Evolutionary conservation across 2,888 invertebrate species (phyloP).

Genomic region (Empis livida): DNA sequence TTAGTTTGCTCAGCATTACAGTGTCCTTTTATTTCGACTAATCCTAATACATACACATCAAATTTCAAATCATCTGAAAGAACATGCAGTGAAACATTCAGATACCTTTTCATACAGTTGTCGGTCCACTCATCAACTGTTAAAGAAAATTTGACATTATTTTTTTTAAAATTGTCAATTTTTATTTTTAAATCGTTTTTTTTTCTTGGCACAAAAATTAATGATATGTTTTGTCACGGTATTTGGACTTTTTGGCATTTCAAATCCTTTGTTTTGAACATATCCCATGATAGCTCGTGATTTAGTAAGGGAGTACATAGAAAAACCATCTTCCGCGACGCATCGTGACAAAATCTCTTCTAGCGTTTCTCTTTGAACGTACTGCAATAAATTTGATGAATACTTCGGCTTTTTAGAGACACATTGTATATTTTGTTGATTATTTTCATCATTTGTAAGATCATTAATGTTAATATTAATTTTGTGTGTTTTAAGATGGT

Average conservation of each 20-base stretch:
- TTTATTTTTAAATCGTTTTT: too few relatives aligned
- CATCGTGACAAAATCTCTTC: neutral
- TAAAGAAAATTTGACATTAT: too few relatives aligned
- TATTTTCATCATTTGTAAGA: neutral
- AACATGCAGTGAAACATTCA: constrained; percentile 1
- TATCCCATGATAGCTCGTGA: neutral
- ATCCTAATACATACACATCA: constrained; percentile 1
- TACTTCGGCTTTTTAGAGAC: neutral
- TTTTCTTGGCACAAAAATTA: constrained; percentile 1
- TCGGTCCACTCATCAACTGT: too few relatives aligned
- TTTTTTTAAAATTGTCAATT: too few relatives aligned
- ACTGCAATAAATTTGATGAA: neutral
- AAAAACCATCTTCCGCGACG: neutral
- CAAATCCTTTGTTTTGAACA: neutral
- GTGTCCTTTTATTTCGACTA: neutral
- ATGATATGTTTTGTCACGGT: neutral
- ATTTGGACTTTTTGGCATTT: neutral
- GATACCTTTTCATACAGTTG: too few relatives aligned
- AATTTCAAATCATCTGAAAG: neutral
- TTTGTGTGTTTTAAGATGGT: neutral
- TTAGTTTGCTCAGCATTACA: constrained; percentile 1
- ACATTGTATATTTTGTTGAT: neutral
- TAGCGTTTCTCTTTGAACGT: neutral
- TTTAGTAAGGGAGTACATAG: neutral
- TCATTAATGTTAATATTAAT: neutral